Evolutionary conservation across 1,140 invertebrate species (phyloP).

Genomic region (Eupristina koningsbergeri): DNA sequence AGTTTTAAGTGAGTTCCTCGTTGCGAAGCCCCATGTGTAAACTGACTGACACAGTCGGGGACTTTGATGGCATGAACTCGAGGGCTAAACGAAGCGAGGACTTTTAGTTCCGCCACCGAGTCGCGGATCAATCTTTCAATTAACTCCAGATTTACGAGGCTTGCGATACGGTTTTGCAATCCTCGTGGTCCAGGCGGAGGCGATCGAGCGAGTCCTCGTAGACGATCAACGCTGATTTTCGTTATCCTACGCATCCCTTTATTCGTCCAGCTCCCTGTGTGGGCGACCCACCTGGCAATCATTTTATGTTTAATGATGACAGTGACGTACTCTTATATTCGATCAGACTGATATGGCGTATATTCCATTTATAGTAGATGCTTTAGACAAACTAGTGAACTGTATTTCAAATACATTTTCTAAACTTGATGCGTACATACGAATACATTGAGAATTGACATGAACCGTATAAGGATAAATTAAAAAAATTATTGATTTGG

Average conservation of each 20-base stretch:
- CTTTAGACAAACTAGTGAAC: no score
- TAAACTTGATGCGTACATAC: no score
- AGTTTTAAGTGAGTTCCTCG: slow-evolving; percentile 53
- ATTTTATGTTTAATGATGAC: not conserved
- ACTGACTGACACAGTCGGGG: not conserved
- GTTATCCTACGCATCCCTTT: no score
- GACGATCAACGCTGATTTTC: no score
- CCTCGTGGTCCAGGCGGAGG: slow-evolving; percentile 19
- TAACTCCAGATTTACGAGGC: slow-evolving; percentile 57
- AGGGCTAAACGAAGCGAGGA: slow-evolving; percentile 6
- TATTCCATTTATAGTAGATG: no score
- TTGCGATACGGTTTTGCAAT: slow-evolving; percentile 36
- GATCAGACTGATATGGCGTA: no score
- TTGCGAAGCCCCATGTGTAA: slow-evolving; percentile 12
- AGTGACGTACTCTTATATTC: not conserved
- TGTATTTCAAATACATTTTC: no score
- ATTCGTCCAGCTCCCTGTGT: no score
- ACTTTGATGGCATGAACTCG: not conserved
- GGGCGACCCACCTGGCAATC: not conserved
- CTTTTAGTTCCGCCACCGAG: slow-evolving; percentile 51
- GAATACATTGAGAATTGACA: no score
- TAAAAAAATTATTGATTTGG: no score
- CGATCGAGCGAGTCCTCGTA: not conserved
- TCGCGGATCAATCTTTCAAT: slow-evolving; percentile 60
- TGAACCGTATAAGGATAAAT: no score